Percentiles rank a stretch among this genome's conserved stretches.
Conservation (phyloP, 2,888 invertebrate genomes). For the Rhagium mordax region DNA sequence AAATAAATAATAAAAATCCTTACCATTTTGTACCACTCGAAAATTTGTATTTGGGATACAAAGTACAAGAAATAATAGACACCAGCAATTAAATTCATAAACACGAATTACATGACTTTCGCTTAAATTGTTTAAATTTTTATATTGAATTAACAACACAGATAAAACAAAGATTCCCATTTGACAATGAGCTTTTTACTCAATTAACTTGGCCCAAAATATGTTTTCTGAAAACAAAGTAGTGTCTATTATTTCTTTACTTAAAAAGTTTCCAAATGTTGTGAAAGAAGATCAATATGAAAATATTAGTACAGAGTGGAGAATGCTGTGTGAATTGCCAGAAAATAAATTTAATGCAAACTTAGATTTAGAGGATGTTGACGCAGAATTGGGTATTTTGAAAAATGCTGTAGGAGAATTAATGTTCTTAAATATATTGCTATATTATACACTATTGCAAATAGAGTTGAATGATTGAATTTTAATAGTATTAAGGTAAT, state of each 20-base stretch:
- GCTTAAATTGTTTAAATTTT: constrained; percentile 34
- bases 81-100: too few relatives aligned
- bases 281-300: neutral
- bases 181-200: constrained; percentile 20
- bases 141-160: constrained; percentile 29
- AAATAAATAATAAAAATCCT: constrained; percentile 33
- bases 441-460: too few relatives aligned
- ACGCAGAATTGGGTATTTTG: neutral
- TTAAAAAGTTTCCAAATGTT: constrained; percentile 28
- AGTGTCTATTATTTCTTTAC: constrained; percentile 27
- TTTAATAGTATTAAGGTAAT: too few relatives aligned
- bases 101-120: neutral
- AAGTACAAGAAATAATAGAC: neutral
- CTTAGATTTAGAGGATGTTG: constrained; percentile 15
- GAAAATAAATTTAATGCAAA: neutral
- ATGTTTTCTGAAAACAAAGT: constrained; percentile 26
- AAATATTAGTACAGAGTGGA: constrained; percentile 15
- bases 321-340: neutral
- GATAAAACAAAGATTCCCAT: constrained; percentile 36
- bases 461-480: too few relatives aligned
- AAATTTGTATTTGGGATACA: constrained; percentile 36
- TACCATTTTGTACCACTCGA: constrained; percentile 21
- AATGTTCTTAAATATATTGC: too few relatives aligned
- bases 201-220: constrained; percentile 18
- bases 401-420: constrained; percentile 23